These are phyloP conservation scores for Meles meles DNA, from an alignment of 2,113 vertebrate species.

Conservation along the genomic window DNA sequence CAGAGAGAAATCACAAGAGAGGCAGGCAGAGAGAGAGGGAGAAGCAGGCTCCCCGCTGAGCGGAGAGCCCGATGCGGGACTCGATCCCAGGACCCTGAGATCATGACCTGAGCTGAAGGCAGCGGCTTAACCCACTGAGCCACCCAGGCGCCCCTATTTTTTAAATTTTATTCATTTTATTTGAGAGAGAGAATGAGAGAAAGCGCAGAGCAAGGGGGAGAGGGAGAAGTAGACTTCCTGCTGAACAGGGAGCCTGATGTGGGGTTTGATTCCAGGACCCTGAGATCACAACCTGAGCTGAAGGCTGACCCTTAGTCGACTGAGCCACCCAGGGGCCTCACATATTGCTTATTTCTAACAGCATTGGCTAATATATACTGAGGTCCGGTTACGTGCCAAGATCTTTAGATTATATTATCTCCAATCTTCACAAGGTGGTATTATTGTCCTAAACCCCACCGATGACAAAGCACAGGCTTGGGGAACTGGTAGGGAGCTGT, in stretches of 20 bases:
- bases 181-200: background rate
- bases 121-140: too few relatives aligned
- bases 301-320: background rate
- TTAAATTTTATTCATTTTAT: background rate
- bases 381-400: background rate
- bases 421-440: background rate
- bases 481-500: fast-evolving
- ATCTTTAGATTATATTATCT: background rate
- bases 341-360: background rate
- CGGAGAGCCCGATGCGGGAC: too few relatives aligned
- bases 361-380: background rate
- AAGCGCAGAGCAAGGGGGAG: background rate
- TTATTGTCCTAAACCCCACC: background rate
- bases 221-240: background rate
- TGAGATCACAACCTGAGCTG: background rate
- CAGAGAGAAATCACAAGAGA: too few relatives aligned
- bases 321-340: background rate
- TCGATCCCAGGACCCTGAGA: too few relatives aligned
- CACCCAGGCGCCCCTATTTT: too few relatives aligned
- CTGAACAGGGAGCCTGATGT: background rate
- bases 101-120: too few relatives aligned
- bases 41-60: too few relatives aligned
- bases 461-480: background rate
- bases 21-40: too few relatives aligned
- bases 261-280: background rate